Conservation (phyloP, 2,113 vertebrate genomes). For the Cygnus atratus region DNA sequence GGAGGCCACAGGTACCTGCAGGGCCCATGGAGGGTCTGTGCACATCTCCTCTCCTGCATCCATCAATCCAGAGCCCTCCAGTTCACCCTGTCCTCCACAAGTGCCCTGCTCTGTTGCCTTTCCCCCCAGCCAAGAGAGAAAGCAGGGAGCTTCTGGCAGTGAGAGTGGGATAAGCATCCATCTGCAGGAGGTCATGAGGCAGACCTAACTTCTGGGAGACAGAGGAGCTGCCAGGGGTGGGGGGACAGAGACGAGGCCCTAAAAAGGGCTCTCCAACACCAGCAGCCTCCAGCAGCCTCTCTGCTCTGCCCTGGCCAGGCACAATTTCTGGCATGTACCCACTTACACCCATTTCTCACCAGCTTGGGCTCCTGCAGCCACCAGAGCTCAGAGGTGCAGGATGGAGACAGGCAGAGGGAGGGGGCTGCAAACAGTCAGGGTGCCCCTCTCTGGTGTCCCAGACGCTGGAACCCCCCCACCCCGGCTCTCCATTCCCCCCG, state of each 20-base stretch:
- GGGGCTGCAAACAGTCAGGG: not conserved
- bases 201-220: rapidly evolving
- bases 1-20: rapidly evolving
- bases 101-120: not conserved
- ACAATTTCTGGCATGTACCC: rapidly evolving
- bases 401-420: too few species aligned
- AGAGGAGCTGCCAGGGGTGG: rapidly evolving
- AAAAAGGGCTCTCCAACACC: not conserved
- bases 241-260: too few species aligned
- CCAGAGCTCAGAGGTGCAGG: not conserved
- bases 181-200: rapidly evolving
- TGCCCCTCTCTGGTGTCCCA: not conserved
- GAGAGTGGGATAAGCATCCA: not conserved
- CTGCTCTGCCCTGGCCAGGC: not conserved
- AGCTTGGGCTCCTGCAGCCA: not conserved
- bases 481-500: not conserved
- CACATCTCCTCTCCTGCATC: not conserved
- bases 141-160: not conserved
- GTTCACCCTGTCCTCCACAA: not conserved
- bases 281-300: not conserved
- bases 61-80: not conserved
- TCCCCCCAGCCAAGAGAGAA: not conserved
- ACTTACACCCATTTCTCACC: not conserved
- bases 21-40: rapidly evolving
- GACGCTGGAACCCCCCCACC: not conserved